Percentiles rank a stretch among this genome's conserved stretches.
Conservation (phyloP, 2,113 vertebrate species). For the Podilymbus podiceps region DNA sequence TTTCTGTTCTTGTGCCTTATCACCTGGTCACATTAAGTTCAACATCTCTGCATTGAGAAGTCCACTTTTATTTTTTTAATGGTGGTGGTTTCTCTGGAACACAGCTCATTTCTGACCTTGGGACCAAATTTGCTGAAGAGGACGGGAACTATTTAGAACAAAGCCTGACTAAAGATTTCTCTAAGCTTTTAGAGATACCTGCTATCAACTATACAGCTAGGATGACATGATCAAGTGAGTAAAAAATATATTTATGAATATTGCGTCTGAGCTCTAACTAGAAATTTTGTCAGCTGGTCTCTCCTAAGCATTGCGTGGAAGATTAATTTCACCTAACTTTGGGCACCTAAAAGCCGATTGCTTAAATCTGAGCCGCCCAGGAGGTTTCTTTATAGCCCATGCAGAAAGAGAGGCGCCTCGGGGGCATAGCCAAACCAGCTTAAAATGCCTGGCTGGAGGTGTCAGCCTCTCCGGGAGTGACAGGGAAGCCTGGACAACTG, state of each 20-base stretch:
- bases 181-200: not conserved
- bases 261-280: not conserved
- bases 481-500: not conserved
- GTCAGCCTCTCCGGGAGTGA: slow-evolving; percentile 24
- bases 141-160: not conserved
- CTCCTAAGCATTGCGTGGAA: not conserved
- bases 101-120: not conserved
- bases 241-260: not conserved
- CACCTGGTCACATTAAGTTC: not conserved
- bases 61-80: fast-evolving
- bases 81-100: not conserved
- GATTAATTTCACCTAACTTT: slow-evolving; percentile 2
- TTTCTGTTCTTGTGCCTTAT: not conserved
- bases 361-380: not conserved
- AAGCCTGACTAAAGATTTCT: not conserved
- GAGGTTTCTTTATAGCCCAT: not conserved
- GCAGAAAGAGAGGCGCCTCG: not conserved
- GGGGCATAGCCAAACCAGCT: not conserved
- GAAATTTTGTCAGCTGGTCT: not conserved
- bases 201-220: not conserved
- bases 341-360: not conserved
- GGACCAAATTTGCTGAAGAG: not conserved
- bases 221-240: not conserved
- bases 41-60: not conserved
- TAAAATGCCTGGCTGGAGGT: not conserved